Conservation (phyloP, 2,888 invertebrate species). For the Myopa tessellatipennis region DNA sequence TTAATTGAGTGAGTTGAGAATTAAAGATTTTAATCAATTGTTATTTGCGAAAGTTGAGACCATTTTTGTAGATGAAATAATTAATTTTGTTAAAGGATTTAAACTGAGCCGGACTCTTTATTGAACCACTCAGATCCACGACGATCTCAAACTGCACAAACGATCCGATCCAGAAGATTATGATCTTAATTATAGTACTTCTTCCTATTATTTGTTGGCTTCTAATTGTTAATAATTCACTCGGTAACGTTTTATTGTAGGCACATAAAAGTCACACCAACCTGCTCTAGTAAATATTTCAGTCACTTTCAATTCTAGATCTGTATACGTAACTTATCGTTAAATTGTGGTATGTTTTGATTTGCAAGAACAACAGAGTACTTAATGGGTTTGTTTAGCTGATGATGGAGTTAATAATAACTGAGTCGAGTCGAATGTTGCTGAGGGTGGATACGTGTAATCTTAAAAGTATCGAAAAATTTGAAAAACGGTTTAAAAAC, state of each 20-base stretch:
- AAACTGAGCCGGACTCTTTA: background rate
- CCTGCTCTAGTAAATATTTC: background rate
- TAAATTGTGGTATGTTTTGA: background rate
- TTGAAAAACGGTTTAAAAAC: background rate
- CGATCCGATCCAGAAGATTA: too few relatives aligned
- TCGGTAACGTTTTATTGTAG: too few relatives aligned
- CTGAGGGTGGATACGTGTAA: background rate
- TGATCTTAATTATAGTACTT: too few relatives aligned
- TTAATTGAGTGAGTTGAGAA: too few relatives aligned
- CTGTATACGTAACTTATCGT: background rate
- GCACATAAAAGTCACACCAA: too few relatives aligned
- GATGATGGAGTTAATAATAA: background rate
- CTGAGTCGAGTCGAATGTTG: background rate
- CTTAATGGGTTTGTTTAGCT: background rate
- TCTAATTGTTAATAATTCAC: too few relatives aligned
- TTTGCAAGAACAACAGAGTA: constrained; percentile 37
- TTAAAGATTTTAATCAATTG: too few relatives aligned
- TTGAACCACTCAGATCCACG: background rate
- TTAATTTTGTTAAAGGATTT: background rate
- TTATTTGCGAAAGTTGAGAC: too few relatives aligned
- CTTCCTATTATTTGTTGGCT: too few relatives aligned
- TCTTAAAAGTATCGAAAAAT: background rate
- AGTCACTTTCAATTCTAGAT: background rate
- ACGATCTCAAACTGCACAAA: too few relatives aligned
- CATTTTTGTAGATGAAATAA: too few relatives aligned